These are phyloP conservation scores for Phaethon lepturus DNA, from an alignment of 2,113 vertebrate genomes.

Conservation along the genomic window DNA sequence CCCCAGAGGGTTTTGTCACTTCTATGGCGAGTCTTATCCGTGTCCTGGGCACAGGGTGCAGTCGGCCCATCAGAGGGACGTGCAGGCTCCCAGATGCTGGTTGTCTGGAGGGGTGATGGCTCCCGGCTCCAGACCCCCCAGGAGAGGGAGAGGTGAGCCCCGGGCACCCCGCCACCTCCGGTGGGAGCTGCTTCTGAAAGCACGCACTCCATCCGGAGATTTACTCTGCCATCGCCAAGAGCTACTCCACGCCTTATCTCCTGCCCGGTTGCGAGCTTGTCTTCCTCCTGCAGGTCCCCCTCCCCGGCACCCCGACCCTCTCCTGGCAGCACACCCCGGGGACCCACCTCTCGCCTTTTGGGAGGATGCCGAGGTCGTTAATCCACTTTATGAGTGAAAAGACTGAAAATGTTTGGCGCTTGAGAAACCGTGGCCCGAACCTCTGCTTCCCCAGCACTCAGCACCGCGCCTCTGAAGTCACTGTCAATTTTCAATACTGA, in stretches of 20 bases:
- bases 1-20: not conserved
- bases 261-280: not conserved
- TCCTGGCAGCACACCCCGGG: not conserved
- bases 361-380: not conserved
- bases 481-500: not conserved
- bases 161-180: not conserved
- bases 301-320: not conserved
- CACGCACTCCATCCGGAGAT: not conserved
- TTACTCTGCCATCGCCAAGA: not conserved
- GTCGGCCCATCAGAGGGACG: not conserved
- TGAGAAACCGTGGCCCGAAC: accelerated
- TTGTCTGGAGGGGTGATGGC: not conserved
- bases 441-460: not conserved
- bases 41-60: not conserved
- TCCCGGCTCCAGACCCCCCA: not conserved
- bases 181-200: not conserved
- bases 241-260: not conserved
- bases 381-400: not conserved
- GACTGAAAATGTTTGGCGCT: not conserved
- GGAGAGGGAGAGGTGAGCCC: not conserved
- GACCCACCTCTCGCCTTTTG: not conserved
- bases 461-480: not conserved
- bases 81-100: not conserved
- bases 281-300: not conserved
- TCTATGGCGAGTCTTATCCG: not conserved